Evolutionary conservation across 2,888 invertebrate species (phyloP).

Genomic region (Ctena decussata): DNA sequence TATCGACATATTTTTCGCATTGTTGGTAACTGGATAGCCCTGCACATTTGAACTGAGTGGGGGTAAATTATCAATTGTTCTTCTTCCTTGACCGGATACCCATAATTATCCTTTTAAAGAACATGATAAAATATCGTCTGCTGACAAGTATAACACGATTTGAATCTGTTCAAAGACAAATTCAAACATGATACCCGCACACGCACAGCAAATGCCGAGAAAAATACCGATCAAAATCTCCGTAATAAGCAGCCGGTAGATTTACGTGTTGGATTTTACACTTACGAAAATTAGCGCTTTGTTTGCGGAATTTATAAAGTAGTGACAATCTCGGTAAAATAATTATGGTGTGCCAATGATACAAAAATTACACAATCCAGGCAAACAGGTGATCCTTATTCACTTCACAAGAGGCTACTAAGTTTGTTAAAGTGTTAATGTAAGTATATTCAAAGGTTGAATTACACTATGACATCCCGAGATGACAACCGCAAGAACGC

Average conservation of each 20-base stretch:
- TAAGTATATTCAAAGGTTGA: no score
- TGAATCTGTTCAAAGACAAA: slow-evolving; percentile 11
- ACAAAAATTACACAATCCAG: background rate
- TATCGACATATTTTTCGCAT: slow-evolving; percentile 10
- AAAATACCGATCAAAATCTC: background rate
- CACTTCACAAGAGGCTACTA: no score
- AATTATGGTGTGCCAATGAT: background rate
- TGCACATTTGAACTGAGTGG: background rate
- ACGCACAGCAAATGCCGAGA: background rate
- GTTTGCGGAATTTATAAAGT: background rate
- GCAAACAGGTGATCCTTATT: no score
- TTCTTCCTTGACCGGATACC: slow-evolving; percentile 52
- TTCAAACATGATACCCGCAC: slow-evolving; percentile 14
- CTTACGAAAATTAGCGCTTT: background rate
- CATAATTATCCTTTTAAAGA: slow-evolving; percentile 36
- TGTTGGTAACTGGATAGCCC: background rate
- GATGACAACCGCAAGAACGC: no score
- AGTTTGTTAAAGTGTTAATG: no score
- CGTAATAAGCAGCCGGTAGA: background rate
- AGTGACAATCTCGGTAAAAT: background rate
- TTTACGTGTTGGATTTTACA: background rate
- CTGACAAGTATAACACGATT: slow-evolving; percentile 14
- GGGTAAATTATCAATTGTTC: slow-evolving; percentile 65
- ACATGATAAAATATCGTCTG: background rate
- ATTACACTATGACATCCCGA: no score